A percentile compares a stretch with the other conserved stretches of the same genome.
Evolutionary conservation across 2,797 vertebrate species (phyloP).

Genomic region (Geotrypetes seraphini): DNA sequence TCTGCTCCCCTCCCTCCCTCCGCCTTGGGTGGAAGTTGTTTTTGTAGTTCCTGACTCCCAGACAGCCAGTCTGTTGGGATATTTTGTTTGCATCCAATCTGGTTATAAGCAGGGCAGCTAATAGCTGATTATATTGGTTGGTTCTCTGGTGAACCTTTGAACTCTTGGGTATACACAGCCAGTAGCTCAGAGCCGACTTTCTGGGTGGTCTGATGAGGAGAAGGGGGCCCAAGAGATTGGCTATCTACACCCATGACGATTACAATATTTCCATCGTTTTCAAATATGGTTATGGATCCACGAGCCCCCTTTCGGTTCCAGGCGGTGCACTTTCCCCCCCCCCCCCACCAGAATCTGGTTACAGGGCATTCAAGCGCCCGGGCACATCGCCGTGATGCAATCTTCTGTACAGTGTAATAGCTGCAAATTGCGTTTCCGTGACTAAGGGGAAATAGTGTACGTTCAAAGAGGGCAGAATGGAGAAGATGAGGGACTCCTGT

Average conservation of each 20-base stretch:
- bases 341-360: neutral
- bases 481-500: slow-evolving; percentile 61
- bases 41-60: slow-evolving; percentile 18
- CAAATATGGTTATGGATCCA: too few relatives aligned
- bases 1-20: slow-evolving; percentile 25
- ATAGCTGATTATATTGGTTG: slow-evolving; percentile 24
- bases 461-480: slow-evolving; percentile 70
- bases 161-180: slow-evolving; percentile 28
- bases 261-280: too few relatives aligned
- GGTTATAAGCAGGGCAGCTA: neutral
- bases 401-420: slow-evolving; percentile 76
- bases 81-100: neutral
- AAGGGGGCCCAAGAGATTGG: slow-evolving; percentile 5
- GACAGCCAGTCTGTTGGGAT: slow-evolving; percentile 16
- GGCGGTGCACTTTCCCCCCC: too few relatives aligned
- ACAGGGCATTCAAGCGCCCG: slow-evolving; percentile 60
- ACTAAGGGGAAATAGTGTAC: slow-evolving; percentile 69
- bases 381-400: slow-evolving; percentile 61
- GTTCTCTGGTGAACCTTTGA: slow-evolving; percentile 38
- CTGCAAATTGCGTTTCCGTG: slow-evolving; percentile 80
- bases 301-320: too few relatives aligned
- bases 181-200: slow-evolving; percentile 25
- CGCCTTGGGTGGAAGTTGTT: slow-evolving; percentile 26
- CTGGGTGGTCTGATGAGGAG: slow-evolving; percentile 71
- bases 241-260: neutral